A percentile compares a stretch with the other conserved stretches of the same genome.
phyloP scores from a whole-genome alignment of 2,113 vertebrate genomes.

The Orcinus orca region DNA sequence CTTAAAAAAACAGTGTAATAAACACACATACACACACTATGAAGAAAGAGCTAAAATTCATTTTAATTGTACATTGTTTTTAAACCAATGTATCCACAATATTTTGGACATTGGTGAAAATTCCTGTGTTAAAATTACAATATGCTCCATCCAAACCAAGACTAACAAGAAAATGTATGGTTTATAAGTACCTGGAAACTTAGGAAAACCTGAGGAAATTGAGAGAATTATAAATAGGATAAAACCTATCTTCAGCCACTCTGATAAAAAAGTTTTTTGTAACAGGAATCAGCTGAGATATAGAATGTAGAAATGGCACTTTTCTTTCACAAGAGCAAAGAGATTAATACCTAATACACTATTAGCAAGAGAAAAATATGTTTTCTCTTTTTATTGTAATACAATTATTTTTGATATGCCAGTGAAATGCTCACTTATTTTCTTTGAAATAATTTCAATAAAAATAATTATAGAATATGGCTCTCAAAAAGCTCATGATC shows the following conservation, averaged over 20 bases:
- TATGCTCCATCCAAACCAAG: neutral
- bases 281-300: neutral
- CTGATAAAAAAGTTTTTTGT: neutral
- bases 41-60: neutral
- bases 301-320: neutral
- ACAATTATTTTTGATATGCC: neutral
- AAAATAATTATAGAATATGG: neutral
- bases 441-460: conserved; percentile 1
- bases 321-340: neutral
- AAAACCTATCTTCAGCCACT: neutral
- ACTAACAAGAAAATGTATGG: neutral
- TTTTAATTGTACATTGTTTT: neutral
- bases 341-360: neutral
- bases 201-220: neutral
- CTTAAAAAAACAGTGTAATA: neutral
- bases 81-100: neutral
- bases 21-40: neutral
- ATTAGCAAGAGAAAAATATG: neutral
- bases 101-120: neutral
- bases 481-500: neutral
- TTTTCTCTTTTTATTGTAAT: neutral
- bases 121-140: neutral
- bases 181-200: neutral
- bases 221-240: neutral
- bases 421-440: neutral